Conservation (phyloP, 2,113 vertebrate species). For the Tiliqua scincoides region DNA sequence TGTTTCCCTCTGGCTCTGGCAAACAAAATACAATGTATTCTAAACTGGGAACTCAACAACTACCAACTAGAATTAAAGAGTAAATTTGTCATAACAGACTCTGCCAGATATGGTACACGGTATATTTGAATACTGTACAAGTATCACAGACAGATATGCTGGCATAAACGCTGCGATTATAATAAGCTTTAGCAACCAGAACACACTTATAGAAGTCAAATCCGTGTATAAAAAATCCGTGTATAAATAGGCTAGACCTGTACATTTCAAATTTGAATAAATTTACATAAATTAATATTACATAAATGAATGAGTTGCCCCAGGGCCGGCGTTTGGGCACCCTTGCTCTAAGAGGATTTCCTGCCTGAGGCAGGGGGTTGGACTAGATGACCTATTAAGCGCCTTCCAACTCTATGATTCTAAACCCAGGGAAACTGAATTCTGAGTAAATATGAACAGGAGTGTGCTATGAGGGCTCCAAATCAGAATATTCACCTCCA, state of each 20-base stretch:
- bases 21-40: background rate
- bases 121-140: background rate
- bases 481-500: conserved; percentile 65
- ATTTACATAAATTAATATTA: no score
- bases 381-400: no score
- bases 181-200: no score
- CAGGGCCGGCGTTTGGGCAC: no score
- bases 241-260: no score
- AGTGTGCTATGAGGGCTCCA: background rate
- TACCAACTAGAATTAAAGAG: background rate
- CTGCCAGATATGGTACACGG: background rate
- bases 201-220: background rate
- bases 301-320: no score
- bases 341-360: no score
- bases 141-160: background rate
- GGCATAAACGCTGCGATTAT: no score
- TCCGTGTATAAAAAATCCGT: no score
- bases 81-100: background rate
- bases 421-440: background rate
- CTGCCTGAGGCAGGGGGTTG: no score
- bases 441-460: background rate
- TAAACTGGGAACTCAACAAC: background rate
- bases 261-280: no score
- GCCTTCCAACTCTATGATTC: no score
- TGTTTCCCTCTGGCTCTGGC: conserved; percentile 68